Conservation (phyloP, 2,797 vertebrate species). For the Orientallactaga sibirica region DNA sequence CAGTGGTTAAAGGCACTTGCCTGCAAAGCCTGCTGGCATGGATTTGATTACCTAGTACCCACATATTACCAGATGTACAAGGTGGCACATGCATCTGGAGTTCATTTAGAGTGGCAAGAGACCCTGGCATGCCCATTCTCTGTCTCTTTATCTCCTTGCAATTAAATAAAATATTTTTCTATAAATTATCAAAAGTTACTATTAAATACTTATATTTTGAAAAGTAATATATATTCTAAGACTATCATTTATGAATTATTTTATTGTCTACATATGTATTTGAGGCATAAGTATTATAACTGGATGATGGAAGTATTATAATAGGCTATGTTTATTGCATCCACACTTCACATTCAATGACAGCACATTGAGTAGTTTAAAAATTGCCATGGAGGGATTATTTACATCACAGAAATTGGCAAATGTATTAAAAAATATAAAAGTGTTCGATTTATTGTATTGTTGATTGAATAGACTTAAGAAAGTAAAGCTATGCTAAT, state of each 20-base stretch:
- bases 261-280: not conserved
- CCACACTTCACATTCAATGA: not conserved
- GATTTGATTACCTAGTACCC: too few species aligned
- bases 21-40: too few species aligned
- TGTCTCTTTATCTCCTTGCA: too few species aligned
- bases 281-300: not conserved
- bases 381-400: not conserved
- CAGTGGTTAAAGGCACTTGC: too few species aligned
- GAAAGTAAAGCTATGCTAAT: not conserved
- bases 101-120: too few species aligned
- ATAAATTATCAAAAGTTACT: not conserved
- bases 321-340: not conserved
- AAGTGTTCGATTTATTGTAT: not conserved
- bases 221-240: not conserved
- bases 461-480: not conserved
- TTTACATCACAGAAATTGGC: not conserved
- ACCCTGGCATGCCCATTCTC: too few species aligned
- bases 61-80: too few species aligned
- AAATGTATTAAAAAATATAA: not conserved
- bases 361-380: not conserved
- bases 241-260: slow-evolving; percentile 13
- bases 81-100: too few species aligned
- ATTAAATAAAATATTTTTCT: too few species aligned
- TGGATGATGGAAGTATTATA: not conserved
- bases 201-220: slow-evolving; percentile 22